Evolutionary conservation across 2,113 vertebrate genomes (phyloP).

Genomic region (Oryctolagus cuniculus): DNA sequence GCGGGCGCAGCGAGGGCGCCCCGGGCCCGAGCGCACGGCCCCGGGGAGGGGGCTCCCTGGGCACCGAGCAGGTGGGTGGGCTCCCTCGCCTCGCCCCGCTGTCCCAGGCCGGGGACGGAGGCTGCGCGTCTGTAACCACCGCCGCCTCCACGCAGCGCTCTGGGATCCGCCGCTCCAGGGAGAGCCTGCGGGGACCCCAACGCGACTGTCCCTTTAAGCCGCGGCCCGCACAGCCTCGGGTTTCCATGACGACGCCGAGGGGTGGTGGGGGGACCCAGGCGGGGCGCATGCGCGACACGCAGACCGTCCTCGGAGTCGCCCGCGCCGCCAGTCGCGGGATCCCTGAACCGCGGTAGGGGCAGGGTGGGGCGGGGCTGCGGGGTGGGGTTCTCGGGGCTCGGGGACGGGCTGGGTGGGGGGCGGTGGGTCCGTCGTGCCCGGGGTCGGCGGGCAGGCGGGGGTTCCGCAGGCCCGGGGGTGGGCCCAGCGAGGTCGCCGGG

Average conservation of each 20-base stretch:
- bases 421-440: rapidly evolving
- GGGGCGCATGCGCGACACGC: slow-evolving; percentile 73
- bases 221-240: neutral
- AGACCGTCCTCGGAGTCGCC: slow-evolving; percentile 4
- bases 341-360: slow-evolving; percentile 41
- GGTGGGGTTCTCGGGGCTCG: no score
- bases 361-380: neutral
- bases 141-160: no score
- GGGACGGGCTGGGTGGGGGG: neutral
- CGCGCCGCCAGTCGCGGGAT: slow-evolving; percentile 27
- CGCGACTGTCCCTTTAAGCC: no score
- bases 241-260: slow-evolving; percentile 69
- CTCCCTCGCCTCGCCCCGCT: neutral
- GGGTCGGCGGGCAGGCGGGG: neutral
- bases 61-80: neutral
- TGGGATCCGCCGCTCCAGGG: no score
- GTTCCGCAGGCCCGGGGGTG: neutral
- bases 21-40: no score
- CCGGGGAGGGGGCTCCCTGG: no score
- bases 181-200: no score
- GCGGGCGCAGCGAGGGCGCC: no score
- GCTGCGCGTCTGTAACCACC: no score
- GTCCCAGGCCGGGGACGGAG: no score
- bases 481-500: neutral
- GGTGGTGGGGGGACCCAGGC: neutral